Percentiles rank a stretch among this genome's conserved stretches.
These are phyloP conservation scores for Sebastolobus alascanus DNA, from an alignment of 2,797 vertebrate genomes.

Conservation along the genomic window DNA sequence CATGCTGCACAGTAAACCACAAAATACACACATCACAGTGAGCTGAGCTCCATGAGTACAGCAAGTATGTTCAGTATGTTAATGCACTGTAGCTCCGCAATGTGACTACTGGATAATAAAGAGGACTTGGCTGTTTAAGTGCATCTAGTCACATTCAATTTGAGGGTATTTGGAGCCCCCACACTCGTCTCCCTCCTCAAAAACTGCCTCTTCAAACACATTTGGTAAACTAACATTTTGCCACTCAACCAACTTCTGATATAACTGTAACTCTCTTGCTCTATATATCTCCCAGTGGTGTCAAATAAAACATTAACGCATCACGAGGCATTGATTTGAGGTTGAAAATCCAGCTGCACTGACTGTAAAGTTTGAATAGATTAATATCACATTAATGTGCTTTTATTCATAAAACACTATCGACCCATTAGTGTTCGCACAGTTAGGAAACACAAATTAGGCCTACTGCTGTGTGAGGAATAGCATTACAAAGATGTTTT, in stretches of 20 bases:
- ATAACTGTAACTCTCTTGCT: background rate
- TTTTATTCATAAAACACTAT: background rate
- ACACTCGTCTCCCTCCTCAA: background rate
- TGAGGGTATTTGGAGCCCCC: background rate
- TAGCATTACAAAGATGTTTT: background rate
- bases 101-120: background rate
- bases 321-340: background rate
- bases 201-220: conserved; percentile 5
- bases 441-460: background rate
- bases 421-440: background rate
- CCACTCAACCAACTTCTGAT: background rate
- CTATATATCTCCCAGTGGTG: background rate
- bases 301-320: background rate
- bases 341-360: background rate
- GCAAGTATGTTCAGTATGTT: background rate
- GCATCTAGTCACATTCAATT: conserved; percentile 19
- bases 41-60: conserved; percentile 20
- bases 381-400: background rate
- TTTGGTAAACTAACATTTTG: background rate
- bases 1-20: conserved; percentile 13
- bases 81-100: background rate
- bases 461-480: background rate
- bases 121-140: conserved; percentile 3
- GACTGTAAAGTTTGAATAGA: background rate
- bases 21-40: conserved; percentile 12